Evolutionary conservation across 1,140 invertebrate species (phyloP), one percentile per base, ranked within the genome.

Genomic region (Heliothis virescens): DNA sequence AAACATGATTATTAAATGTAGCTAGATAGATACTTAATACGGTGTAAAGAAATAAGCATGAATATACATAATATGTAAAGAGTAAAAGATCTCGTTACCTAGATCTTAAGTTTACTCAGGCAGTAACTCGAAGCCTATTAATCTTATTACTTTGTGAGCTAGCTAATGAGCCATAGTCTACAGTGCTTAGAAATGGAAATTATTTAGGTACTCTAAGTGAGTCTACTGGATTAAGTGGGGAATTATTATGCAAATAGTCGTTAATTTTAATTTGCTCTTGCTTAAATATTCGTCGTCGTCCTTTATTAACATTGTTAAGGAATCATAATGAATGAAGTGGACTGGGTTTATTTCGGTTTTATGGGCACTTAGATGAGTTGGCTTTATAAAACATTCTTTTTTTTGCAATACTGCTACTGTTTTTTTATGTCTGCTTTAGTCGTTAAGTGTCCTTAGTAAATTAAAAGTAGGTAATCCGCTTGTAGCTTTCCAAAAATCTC

Each of bases 51-150:
- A 34, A 34, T 34, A 34, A 34, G 34, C 3, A 34, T 34, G 34
- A 34, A 5, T n/a, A n/a, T n/a, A n/a, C n/a, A n/a, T n/a, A 53
- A 53, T 53, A 53, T 53, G 52, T n/a, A n/a, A 3, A 53, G 13
- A 34, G 34, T 34, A 1, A 4, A 9, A 57, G n/a, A 57, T 18
- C 16, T 18, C n/a, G 5, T 57, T 57, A 18, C n/a, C 10, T 34
- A 34, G 53, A 57, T n/a, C 47, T 11, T n/a, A 21, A 67, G 18
- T 47, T 50, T 67, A 50, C 34, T 48, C 15, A 63, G 60, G 3
- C 29, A 34, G 29, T 41, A 62, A 63, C 60, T 5, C 60, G 60
- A 63, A 50, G 63, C 47, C 63, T 65, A 65, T 65, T 65, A 48
- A 12, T 50, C 63, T 50, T 67, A 67, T 21, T 47, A 65, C 41